These are phyloP conservation scores for Drosophila imparisetae DNA, from an alignment of 2,888 invertebrate species.

Conservation along the genomic window DNA sequence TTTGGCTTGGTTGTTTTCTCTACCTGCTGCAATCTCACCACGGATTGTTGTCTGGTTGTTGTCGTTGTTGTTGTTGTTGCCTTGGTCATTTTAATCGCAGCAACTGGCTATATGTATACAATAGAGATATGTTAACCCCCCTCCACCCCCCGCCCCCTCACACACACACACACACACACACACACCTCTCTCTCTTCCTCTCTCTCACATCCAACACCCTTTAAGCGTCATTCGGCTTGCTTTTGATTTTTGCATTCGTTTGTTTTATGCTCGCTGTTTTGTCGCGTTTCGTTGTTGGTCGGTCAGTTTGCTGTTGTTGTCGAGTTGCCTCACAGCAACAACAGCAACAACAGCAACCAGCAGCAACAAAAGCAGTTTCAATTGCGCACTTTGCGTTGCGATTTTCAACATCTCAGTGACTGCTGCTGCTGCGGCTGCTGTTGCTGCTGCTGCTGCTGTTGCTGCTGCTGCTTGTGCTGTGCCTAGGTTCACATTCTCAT, in stretches of 20 bases:
- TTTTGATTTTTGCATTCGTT: slow-evolving; percentile 51
- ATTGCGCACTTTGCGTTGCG: slow-evolving; percentile 77
- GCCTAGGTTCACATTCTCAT: slow-evolving; percentile 82
- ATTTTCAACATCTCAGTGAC: slow-evolving; percentile 68
- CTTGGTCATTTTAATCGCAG: slow-evolving; percentile 40
- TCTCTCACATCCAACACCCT: background rate
- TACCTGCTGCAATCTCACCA: background rate
- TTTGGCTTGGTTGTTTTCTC: background rate
- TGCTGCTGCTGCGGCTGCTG: slow-evolving; percentile 4
- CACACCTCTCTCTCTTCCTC: background rate
- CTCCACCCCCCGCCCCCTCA: background rate
- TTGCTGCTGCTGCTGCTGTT: background rate
- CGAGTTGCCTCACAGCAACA: slow-evolving; percentile 12
- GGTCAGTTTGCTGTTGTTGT: slow-evolving; percentile 43
- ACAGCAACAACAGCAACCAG: slow-evolving; percentile 12
- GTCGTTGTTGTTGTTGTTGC: slow-evolving; percentile 21
- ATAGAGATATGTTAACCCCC: slow-evolving; percentile 25
- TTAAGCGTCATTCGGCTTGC: slow-evolving; percentile 12
- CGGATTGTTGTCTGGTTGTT: background rate
- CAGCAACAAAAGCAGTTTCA: slow-evolving; percentile 52
- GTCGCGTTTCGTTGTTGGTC: slow-evolving; percentile 56
- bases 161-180: background rate
- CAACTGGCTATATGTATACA: slow-evolving; percentile 25
- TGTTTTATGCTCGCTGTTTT: slow-evolving; percentile 63
- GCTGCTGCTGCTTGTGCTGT: slow-evolving; percentile 12